These are phyloP conservation scores for Percina caprodes DNA, from an alignment of 2,113 vertebrate genomes.

Conservation along the genomic window DNA sequence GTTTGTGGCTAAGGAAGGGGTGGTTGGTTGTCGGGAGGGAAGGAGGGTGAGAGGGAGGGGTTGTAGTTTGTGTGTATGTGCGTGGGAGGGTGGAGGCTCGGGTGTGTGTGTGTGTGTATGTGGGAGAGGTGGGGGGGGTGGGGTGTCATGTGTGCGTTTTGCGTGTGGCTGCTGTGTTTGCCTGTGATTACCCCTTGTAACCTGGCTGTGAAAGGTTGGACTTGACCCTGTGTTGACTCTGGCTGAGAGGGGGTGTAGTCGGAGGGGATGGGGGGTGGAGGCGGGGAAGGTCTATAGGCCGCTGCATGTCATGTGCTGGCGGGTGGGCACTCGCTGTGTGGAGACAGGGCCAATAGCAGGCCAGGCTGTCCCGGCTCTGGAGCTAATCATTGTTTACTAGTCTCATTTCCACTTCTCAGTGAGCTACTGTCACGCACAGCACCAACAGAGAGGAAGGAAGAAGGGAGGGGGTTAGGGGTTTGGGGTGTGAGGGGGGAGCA, in stretches of 20 bases:
- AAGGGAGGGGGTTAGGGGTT: slow-evolving; percentile 34
- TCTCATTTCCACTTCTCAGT: slow-evolving; percentile 88
- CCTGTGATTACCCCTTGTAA: slow-evolving; percentile 83
- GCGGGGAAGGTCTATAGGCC: slow-evolving; percentile 34
- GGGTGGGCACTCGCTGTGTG: slow-evolving; percentile 67
- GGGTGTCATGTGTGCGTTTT: slow-evolving; percentile 77
- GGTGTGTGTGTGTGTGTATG: slow-evolving; percentile 50
- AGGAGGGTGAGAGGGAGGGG: no score
- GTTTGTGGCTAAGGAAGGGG: slow-evolving; percentile 71
- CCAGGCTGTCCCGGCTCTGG: slow-evolving; percentile 80
- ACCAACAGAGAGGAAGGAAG: slow-evolving; percentile 74
- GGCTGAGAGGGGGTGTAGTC: slow-evolving; percentile 34
- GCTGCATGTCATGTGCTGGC: slow-evolving; percentile 67
- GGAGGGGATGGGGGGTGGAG: background rate
- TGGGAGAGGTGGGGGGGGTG: slow-evolving; percentile 11
- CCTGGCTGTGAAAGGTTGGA: slow-evolving; percentile 85
- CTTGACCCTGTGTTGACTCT: slow-evolving; percentile 84
- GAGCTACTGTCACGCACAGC: slow-evolving; percentile 89
- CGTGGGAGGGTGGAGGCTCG: slow-evolving; percentile 25
- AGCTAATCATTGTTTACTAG: slow-evolving; percentile 90
- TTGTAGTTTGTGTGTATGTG: slow-evolving; percentile 52
- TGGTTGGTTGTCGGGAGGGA: slow-evolving; percentile 48
- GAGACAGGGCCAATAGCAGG: slow-evolving; percentile 80
- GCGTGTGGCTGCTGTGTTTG: slow-evolving; percentile 86
- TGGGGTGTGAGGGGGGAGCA: slow-evolving; percentile 33